Conservation (phyloP, 2,888 invertebrate genomes). For the Octonoba sinensis region DNA sequence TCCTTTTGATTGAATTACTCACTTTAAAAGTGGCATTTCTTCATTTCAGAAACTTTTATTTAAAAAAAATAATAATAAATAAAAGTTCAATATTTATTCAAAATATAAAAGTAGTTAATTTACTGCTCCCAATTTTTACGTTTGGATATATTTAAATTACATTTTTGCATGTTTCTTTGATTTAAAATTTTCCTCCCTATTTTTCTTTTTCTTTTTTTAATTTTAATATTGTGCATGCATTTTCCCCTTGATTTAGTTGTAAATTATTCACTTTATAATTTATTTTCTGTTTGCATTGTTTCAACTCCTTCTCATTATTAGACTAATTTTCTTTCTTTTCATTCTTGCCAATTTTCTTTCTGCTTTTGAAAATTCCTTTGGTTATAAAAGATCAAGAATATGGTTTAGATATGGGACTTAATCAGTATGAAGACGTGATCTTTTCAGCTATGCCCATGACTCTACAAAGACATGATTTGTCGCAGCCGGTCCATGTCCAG, state of each 20-base stretch:
- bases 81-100: too few species aligned
- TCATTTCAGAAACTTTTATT: too few species aligned
- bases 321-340: constrained; percentile 41
- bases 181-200: neutral
- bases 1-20: too few species aligned
- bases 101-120: too few species aligned
- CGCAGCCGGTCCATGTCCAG: constrained; percentile 85
- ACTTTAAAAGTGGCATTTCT: too few species aligned
- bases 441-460: constrained; percentile 63
- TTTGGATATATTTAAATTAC: neutral
- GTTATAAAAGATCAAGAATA: constrained; percentile 41
- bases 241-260: neutral
- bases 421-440: constrained; percentile 52
- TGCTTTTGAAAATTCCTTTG: constrained; percentile 19
- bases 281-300: neutral
- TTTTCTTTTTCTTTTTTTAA: neutral
- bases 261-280: neutral
- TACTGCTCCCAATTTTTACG: too few species aligned
- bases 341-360: constrained; percentile 40
- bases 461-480: constrained; percentile 74
- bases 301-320: constrained; percentile 1
- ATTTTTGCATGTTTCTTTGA: constrained; percentile 13
- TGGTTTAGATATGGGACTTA: constrained; percentile 51
- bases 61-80: too few species aligned
- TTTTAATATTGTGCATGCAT: neutral